Evolutionary conservation across 2,113 vertebrate genomes (phyloP).

Genomic region (Sarotherodon lohbergeri): DNA sequence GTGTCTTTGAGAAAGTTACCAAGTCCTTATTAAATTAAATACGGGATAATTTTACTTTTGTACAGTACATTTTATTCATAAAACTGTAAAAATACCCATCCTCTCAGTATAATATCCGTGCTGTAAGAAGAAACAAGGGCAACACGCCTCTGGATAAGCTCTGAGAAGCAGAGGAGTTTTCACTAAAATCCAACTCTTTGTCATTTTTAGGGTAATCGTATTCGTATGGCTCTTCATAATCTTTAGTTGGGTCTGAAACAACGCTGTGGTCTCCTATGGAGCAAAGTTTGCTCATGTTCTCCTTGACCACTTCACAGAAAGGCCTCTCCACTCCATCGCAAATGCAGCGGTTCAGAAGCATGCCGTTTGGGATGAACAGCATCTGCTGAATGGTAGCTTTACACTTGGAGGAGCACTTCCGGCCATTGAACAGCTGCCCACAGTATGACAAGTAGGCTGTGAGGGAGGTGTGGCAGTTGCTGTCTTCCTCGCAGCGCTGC

Average conservation of each 20-base stretch:
- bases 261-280: slow-evolving; percentile 54
- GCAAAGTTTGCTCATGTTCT: slow-evolving; percentile 78
- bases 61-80: not conserved
- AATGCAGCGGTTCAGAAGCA: slow-evolving; percentile 72
- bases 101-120: slow-evolving; percentile 34
- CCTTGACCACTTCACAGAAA: slow-evolving; percentile 80
- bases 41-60: not conserved
- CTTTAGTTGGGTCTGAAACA: slow-evolving; percentile 48
- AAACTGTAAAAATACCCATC: not conserved
- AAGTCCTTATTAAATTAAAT: not conserved
- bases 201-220: slow-evolving; percentile 62
- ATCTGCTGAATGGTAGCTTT: slow-evolving; percentile 73
- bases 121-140: slow-evolving; percentile 25
- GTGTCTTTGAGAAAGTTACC: not conserved
- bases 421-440: slow-evolving; percentile 79
- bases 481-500: slow-evolving; percentile 73
- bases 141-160: not conserved
- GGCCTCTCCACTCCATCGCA: slow-evolving; percentile 78
- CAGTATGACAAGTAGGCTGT: slow-evolving; percentile 73
- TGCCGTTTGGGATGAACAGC: slow-evolving; percentile 70
- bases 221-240: slow-evolving; percentile 72
- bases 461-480: slow-evolving; percentile 67
- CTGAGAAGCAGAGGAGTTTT: slow-evolving; percentile 15
- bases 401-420: slow-evolving; percentile 72
- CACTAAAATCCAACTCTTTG: slow-evolving; percentile 27